Conservation (phyloP, 2,113 vertebrate genomes). For the Ramphastos sulfuratus region DNA sequence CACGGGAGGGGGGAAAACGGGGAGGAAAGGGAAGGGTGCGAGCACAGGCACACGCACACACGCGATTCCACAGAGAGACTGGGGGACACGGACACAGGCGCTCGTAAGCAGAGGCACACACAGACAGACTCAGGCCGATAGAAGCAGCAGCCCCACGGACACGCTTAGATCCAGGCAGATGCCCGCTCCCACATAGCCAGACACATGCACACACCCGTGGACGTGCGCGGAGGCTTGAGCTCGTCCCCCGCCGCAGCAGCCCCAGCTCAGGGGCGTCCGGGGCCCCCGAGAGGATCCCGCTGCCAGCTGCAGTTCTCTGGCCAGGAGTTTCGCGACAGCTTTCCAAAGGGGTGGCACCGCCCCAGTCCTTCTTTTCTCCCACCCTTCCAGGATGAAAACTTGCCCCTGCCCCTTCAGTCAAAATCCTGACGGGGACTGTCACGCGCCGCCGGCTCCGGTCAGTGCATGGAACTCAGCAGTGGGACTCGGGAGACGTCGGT, state of each 20-base stretch:
- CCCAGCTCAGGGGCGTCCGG: not conserved
- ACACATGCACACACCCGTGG: not conserved
- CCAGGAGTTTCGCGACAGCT: not conserved
- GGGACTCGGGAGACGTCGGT: not conserved
- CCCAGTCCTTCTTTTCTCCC: not conserved
- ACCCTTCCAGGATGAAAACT: not conserved
- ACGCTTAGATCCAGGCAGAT: not conserved
- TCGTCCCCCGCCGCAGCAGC: not conserved
- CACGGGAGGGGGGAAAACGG: not conserved
- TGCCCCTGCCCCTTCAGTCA: not conserved
- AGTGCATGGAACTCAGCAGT: not conserved
- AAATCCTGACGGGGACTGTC: not conserved
- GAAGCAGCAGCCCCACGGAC: not conserved
- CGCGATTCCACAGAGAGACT: not conserved
- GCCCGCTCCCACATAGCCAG: not conserved
- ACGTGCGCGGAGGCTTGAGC: not conserved
- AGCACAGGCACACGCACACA: not conserved
- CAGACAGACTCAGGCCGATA: not conserved
- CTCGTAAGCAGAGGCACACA: not conserved
- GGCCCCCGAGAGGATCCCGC: not conserved
- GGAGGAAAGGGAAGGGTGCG: not conserved
- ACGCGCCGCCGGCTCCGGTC: not conserved
- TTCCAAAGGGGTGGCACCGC: not conserved
- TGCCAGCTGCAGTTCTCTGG: not conserved
- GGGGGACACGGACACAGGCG: not conserved